These are phyloP conservation scores for Cichladusa arquata DNA, from an alignment of 2,113 vertebrate species.

Conservation along the genomic window DNA sequence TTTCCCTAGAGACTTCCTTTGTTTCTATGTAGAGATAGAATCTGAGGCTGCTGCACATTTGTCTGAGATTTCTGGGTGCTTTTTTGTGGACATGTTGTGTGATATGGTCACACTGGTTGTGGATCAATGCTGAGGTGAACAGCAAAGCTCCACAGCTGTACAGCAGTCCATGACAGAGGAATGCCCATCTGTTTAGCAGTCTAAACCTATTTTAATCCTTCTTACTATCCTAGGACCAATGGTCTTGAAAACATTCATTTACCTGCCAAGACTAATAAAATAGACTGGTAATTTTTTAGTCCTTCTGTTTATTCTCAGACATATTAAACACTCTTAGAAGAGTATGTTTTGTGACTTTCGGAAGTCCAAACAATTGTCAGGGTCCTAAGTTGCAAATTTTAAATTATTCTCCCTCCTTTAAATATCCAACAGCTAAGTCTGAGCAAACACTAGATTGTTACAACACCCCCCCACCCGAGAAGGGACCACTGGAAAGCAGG, in stretches of 20 bases:
- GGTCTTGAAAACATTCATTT: background rate
- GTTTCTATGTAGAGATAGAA: background rate
- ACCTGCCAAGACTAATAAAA: background rate
- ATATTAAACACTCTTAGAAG: background rate
- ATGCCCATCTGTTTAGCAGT: background rate
- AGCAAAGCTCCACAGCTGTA: background rate
- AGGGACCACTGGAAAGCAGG: background rate
- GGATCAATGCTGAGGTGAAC: background rate
- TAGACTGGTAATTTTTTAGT: background rate
- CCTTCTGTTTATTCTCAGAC: background rate
- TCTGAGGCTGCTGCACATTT: background rate
- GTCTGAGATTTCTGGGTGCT: background rate
- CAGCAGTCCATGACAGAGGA: background rate
- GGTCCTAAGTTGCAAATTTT: background rate
- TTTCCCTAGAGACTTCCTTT: background rate
- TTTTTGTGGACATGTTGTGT: background rate
- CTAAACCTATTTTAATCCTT: background rate
- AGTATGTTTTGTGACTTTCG: background rate
- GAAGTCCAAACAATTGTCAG: rapidly evolving
- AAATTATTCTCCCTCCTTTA: background rate
- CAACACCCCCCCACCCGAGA: rapidly evolving
- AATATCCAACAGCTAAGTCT: background rate
- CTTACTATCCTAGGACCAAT: background rate
- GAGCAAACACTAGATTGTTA: background rate
- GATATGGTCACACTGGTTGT: rapidly evolving